phyloP scores from a whole-genome alignment of 2,888 invertebrate genomes.

The Brenthis ino region DNA sequence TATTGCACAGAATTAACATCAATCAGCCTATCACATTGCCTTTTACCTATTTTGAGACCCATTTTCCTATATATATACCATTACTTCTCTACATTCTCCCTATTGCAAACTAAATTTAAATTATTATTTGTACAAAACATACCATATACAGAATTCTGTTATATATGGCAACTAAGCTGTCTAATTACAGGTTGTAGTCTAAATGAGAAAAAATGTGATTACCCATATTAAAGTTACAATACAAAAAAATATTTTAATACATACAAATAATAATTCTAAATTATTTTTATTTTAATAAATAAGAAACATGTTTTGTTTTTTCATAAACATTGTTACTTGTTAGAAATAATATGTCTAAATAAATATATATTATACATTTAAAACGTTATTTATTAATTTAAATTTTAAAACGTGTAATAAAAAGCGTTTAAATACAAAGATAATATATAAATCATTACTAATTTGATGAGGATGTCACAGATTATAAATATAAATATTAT shows the following conservation, averaged over 20 bases:
- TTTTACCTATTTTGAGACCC: slow-evolving; percentile 67
- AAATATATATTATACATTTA: not conserved
- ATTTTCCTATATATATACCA: slow-evolving; percentile 47
- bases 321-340: too few species aligned
- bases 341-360: too few species aligned
- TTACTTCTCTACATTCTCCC: slow-evolving; percentile 27
- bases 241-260: not conserved
- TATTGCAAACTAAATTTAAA: slow-evolving; percentile 21
- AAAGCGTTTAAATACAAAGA: slow-evolving; percentile 8
- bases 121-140: slow-evolving; percentile 30
- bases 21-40: slow-evolving; percentile 51
- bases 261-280: not conserved
- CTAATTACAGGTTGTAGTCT: slow-evolving; percentile 27
- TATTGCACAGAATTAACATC: slow-evolving; percentile 42
- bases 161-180: slow-evolving; percentile 28
- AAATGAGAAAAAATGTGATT: slow-evolving; percentile 6
- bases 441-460: not conserved
- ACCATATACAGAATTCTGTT: slow-evolving; percentile 21
- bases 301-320: not conserved
- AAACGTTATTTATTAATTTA: slow-evolving; percentile 4
- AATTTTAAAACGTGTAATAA: slow-evolving; percentile 8
- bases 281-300: not conserved
- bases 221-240: slow-evolving; percentile 17
- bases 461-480: slow-evolving; percentile 5
- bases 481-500: not conserved